Conservation (phyloP, 2,113 vertebrate genomes). For the Ctenomys sociabilis region DNA sequence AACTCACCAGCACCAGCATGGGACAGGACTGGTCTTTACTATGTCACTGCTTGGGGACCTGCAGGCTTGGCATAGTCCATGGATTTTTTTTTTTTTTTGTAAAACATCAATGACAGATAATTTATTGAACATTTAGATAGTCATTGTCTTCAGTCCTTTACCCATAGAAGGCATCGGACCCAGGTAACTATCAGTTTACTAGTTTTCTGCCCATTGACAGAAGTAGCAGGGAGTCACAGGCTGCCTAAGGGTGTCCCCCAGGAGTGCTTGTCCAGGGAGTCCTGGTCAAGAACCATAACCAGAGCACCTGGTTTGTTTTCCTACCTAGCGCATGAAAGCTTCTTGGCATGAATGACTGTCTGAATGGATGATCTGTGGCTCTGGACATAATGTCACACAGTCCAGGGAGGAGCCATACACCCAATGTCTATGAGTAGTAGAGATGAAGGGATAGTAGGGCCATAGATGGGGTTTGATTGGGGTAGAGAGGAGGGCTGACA, state of each 20-base stretch:
- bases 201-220: background rate
- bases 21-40: background rate
- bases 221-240: background rate
- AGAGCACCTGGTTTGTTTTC: background rate
- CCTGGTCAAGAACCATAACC: background rate
- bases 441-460: background rate
- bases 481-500: background rate
- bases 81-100: conserved; percentile 10
- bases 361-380: background rate
- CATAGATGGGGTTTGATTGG: background rate
- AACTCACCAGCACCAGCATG: background rate
- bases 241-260: background rate
- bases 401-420: background rate
- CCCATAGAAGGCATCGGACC: background rate
- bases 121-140: background rate
- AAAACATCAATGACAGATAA: background rate
- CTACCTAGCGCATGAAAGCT: background rate
- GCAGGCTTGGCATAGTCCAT: background rate
- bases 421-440: background rate
- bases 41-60: background rate
- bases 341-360: background rate
- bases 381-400: background rate
- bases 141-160: background rate
- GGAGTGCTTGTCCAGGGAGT: background rate
- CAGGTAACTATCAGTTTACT: background rate